Evolutionary conservation across 2,888 invertebrate species (phyloP).

Genomic region (Patella depressa): DNA sequence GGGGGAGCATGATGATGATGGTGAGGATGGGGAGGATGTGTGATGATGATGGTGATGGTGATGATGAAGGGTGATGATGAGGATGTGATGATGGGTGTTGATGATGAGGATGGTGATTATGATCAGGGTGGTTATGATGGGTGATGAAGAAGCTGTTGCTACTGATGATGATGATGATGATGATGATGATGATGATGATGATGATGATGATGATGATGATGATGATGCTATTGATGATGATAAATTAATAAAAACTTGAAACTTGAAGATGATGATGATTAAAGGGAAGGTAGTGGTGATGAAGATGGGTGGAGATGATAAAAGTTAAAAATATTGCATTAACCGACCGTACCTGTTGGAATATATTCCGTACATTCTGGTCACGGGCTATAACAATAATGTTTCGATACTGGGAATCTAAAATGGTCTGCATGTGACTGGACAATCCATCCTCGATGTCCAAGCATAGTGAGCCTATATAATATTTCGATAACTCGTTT

Average conservation of each 20-base stretch:
- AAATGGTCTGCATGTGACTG: not conserved
- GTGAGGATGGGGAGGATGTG: too few species aligned
- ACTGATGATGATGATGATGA: not conserved
- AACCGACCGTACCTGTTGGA: conserved; percentile 14
- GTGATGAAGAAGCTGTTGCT: not conserved
- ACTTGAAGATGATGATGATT: not conserved
- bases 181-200: not conserved
- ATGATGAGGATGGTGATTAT: too few species aligned
- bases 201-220: not conserved
- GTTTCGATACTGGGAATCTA: not conserved
- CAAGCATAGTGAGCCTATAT: conserved; percentile 11
- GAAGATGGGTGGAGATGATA: not conserved
- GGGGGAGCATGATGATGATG: too few species aligned
- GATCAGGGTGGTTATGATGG: too few species aligned
- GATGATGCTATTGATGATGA: not conserved
- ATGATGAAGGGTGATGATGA: too few species aligned
- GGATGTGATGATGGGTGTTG: too few species aligned
- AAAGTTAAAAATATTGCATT: not conserved
- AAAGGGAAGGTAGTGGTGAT: not conserved
- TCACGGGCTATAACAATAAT: conserved; percentile 11
- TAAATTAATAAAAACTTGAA: not conserved
- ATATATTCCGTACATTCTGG: not conserved
- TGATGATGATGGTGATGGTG: too few species aligned
- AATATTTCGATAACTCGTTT: conserved; percentile 12
- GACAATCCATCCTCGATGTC: not conserved